phyloP scores from a whole-genome alignment of 2,797 vertebrate species.

The Phataginus tricuspis region DNA sequence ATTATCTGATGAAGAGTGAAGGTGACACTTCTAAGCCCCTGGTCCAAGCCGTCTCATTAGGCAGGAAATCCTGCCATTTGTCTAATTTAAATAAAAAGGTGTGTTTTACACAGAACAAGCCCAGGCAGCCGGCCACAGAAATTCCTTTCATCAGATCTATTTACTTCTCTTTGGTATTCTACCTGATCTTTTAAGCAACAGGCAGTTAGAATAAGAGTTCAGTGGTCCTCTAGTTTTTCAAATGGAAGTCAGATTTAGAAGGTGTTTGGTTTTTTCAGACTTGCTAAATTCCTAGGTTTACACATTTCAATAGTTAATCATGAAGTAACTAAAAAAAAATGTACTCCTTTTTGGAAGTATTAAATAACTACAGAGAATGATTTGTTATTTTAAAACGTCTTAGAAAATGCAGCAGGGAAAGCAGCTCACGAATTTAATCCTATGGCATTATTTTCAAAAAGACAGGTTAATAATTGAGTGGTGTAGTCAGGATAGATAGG shows the following conservation, averaged over 20 bases:
- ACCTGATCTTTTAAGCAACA: slow-evolving; percentile 55
- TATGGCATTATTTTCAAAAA: slow-evolving; percentile 42
- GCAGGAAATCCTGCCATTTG: slow-evolving; percentile 58
- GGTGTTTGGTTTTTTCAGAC: slow-evolving; percentile 68
- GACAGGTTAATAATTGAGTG: slow-evolving; percentile 32
- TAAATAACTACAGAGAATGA: slow-evolving; percentile 45
- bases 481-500: not conserved
- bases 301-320: slow-evolving; percentile 65
- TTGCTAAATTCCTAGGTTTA: slow-evolving; percentile 64
- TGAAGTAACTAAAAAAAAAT: slow-evolving; percentile 41
- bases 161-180: slow-evolving; percentile 55
- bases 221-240: slow-evolving; percentile 56
- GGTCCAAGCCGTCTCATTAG: slow-evolving; percentile 64
- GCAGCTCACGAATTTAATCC: slow-evolving; percentile 52
- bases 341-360: slow-evolving; percentile 53
- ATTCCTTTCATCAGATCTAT: slow-evolving; percentile 67
- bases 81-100: slow-evolving; percentile 74
- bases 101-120: slow-evolving; percentile 58
- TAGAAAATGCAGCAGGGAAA: slow-evolving; percentile 35
- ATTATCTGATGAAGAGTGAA: slow-evolving; percentile 73
- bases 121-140: slow-evolving; percentile 58
- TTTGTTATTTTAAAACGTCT: slow-evolving; percentile 62
- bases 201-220: slow-evolving; percentile 59
- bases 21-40: slow-evolving; percentile 68
- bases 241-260: slow-evolving; percentile 78